phyloP scores from a whole-genome alignment of 1,140 invertebrate genomes.

The Ganaspis sp. region DNA sequence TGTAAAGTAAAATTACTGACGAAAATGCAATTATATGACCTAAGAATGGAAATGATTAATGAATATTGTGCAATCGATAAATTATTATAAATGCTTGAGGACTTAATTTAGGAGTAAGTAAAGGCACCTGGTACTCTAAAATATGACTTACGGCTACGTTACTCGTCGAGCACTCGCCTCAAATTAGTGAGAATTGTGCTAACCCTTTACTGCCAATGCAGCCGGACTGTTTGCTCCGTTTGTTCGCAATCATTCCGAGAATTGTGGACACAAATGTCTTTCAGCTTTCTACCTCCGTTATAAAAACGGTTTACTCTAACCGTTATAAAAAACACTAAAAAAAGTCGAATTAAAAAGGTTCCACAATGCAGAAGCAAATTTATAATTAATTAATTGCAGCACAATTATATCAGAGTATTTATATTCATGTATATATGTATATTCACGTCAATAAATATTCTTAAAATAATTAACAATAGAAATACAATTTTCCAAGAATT shows the following conservation, averaged over 20 bases:
- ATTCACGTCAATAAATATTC: too few species aligned
- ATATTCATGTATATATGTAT: too few species aligned
- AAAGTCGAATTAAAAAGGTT: too few species aligned
- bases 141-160: conserved; percentile 17
- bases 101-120: not conserved
- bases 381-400: too few species aligned
- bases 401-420: too few species aligned
- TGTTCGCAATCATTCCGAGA: not conserved
- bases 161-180: not conserved
- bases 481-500: too few species aligned
- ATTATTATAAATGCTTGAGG: not conserved
- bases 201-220: not conserved
- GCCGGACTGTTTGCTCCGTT: conserved; percentile 9
- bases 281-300: not conserved
- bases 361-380: too few species aligned
- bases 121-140: conserved; percentile 16
- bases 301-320: too few species aligned
- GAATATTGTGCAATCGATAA: not conserved
- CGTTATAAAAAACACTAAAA: too few species aligned
- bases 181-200: conserved; percentile 7
- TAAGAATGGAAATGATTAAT: too few species aligned
- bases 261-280: not conserved
- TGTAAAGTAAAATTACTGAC: too few species aligned
- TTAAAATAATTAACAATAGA: too few species aligned
- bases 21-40: not conserved